These are phyloP conservation scores for Terebella lapidaria DNA, from an alignment of 2,888 invertebrate species.

Conservation along the genomic window DNA sequence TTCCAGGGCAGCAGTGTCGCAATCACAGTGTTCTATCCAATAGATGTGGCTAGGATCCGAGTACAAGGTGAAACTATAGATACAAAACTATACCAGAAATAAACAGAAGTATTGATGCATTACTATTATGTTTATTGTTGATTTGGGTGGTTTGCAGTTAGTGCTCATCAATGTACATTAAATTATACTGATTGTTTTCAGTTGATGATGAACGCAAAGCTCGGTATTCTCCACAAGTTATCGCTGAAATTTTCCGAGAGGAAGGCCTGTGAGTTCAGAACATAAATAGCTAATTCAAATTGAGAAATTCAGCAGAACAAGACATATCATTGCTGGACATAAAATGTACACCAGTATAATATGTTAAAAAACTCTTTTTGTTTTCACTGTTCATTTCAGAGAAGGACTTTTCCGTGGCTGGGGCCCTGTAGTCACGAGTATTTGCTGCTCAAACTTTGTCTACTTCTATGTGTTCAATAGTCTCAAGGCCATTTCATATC, in stretches of 20 bases:
- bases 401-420: conserved; percentile 60
- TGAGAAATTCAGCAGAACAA: neutral
- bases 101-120: too few species aligned
- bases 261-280: conserved; percentile 62
- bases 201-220: conserved; percentile 65
- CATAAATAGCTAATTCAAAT: neutral
- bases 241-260: conserved; percentile 64
- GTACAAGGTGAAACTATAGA: conserved; percentile 77
- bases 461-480: conserved; percentile 74
- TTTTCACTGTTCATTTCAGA: neutral
- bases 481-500: conserved; percentile 59
- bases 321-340: neutral
- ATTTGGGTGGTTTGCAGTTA: too few species aligned
- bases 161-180: neutral
- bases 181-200: neutral
- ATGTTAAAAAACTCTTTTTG: neutral
- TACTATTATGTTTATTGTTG: too few species aligned
- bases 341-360: neutral
- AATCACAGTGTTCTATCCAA: conserved; percentile 79
- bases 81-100: too few species aligned
- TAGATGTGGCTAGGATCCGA: conserved; percentile 77
- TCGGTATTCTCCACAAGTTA: conserved; percentile 64
- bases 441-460: conserved; percentile 84
- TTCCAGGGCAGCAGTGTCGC: conserved; percentile 80
- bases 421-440: conserved; percentile 74